Percentiles rank a stretch among this genome's conserved stretches.
These are phyloP conservation scores for Macroglossus sobrinus DNA, from an alignment of 2,113 vertebrate genomes.

Conservation along the genomic window DNA sequence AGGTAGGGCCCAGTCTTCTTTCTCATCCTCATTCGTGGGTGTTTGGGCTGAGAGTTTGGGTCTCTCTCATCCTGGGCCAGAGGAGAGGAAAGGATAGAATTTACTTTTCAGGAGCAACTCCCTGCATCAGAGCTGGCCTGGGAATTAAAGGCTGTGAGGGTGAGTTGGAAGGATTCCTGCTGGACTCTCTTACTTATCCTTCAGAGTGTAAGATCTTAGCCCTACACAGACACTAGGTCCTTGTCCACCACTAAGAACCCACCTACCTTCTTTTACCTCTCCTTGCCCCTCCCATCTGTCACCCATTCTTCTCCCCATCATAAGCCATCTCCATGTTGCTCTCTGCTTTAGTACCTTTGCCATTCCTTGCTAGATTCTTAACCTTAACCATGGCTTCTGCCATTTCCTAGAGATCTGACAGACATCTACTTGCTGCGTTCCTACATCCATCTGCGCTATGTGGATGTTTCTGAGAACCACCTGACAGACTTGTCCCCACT, in stretches of 20 bases:
- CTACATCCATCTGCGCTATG: constrained; percentile 91
- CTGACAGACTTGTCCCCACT: constrained; percentile 89
- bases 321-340: not conserved
- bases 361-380: not conserved
- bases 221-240: not conserved
- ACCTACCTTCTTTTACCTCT: not conserved
- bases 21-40: not conserved
- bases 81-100: not conserved
- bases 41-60: not conserved
- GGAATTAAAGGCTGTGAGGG: not conserved
- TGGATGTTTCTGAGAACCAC: constrained; percentile 93
- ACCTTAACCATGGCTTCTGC: not conserved
- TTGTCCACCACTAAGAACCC: not conserved
- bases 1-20: not conserved
- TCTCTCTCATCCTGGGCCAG: not conserved
- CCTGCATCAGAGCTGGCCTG: not conserved
- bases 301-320: not conserved
- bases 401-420: constrained; percentile 83
- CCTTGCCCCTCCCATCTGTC: not conserved
- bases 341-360: not conserved
- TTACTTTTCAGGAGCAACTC: not conserved
- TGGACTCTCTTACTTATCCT: not conserved
- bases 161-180: not conserved
- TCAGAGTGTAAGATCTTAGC: not conserved
- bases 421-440: constrained; percentile 85